Percentiles rank a stretch among this genome's conserved stretches.
These are phyloP conservation scores for Stegophylla sp. DNA, from an alignment of 2,888 invertebrate species.

Conservation along the genomic window DNA sequence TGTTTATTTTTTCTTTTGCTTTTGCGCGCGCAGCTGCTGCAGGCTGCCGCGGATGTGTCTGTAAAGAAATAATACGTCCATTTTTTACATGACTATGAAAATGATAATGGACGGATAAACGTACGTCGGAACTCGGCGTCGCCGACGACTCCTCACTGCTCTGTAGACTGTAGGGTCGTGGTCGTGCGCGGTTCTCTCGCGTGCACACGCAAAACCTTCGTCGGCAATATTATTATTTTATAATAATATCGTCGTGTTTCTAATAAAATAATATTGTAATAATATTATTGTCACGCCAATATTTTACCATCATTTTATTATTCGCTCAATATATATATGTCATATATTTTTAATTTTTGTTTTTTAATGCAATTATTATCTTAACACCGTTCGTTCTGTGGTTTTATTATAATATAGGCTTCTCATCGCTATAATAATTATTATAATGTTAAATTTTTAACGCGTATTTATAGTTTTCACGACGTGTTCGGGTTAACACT, in stretches of 20 bases:
- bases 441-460: background rate
- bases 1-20: background rate
- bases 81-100: background rate
- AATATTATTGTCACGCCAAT: background rate
- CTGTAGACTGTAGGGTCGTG: background rate
- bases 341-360: background rate
- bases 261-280: background rate
- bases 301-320: background rate
- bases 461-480: background rate
- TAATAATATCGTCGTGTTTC: background rate
- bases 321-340: background rate
- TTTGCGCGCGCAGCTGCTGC: background rate
- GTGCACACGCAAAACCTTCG: background rate
- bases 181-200: background rate
- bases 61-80: no score
- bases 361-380: background rate
- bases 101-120: background rate
- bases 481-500: background rate
- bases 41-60: background rate
- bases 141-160: background rate
- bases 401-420: background rate
- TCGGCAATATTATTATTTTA: no score
- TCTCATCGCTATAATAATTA: no score
- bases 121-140: background rate
- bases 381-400: no score